Percentiles rank a stretch among this genome's conserved stretches.
Evolutionary conservation across 2,797 vertebrate species (phyloP).

Genomic region (Sus cebifrons): DNA sequence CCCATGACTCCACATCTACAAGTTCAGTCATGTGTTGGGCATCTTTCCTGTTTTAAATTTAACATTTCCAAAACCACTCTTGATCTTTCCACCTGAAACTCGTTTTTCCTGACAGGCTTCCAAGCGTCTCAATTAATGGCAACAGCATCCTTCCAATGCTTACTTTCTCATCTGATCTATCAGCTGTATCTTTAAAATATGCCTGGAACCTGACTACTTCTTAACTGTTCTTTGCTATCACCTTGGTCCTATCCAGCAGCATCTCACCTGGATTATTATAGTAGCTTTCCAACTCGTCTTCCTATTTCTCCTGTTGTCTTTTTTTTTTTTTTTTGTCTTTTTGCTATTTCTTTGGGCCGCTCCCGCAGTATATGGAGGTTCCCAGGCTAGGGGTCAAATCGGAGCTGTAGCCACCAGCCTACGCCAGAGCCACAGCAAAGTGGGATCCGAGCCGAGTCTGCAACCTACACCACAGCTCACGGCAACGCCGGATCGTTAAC

Average conservation of each 20-base stretch:
- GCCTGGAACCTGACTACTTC: neutral
- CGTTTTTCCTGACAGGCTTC: neutral
- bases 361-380: too few species aligned
- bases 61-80: neutral
- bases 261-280: neutral
- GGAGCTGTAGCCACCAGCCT: too few species aligned
- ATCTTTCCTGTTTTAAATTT: slow-evolving; percentile 22
- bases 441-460: too few species aligned
- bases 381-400: too few species aligned
- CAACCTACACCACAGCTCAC: too few species aligned
- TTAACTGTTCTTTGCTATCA: neutral
- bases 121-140: neutral
- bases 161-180: neutral
- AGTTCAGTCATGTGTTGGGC: neutral
- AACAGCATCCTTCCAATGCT: neutral
- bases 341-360: too few species aligned
- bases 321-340: neutral
- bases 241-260: neutral
- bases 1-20: neutral
- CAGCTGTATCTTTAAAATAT: slow-evolving; percentile 7
- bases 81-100: neutral
- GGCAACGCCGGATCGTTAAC: too few species aligned
- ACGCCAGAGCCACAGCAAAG: too few species aligned
- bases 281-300: neutral
- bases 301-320: neutral